Evolutionary conservation across 2,113 vertebrate genomes (phyloP).

Genomic region (Chloropsis hardwickii): DNA sequence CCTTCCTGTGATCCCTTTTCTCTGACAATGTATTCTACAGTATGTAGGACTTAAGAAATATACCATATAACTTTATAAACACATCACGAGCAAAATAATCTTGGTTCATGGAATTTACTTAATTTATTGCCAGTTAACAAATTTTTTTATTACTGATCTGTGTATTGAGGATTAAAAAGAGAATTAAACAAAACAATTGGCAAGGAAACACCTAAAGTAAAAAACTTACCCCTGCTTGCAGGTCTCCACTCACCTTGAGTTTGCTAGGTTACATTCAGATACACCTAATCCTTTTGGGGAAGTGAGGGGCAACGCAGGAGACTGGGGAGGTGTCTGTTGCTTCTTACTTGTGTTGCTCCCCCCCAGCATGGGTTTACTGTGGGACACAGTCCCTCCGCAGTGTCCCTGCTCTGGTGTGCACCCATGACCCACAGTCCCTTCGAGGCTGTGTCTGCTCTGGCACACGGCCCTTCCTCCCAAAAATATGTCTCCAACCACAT

Average conservation of each 20-base stretch:
- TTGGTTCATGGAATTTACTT: background rate
- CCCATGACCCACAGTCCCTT: background rate
- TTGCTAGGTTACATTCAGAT: background rate
- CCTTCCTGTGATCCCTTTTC: background rate
- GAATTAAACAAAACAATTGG: background rate
- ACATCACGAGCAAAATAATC: background rate
- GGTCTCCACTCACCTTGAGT: background rate
- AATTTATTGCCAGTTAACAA: background rate
- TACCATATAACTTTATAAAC: background rate
- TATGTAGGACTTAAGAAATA: background rate
- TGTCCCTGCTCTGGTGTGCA: background rate
- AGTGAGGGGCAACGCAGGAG: background rate
- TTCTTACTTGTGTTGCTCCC: background rate
- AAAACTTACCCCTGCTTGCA: background rate
- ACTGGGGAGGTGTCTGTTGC: fast-evolving
- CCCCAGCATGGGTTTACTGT: fast-evolving
- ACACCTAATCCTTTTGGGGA: background rate
- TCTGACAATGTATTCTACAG: background rate
- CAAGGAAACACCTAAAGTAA: background rate
- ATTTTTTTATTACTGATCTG: background rate
- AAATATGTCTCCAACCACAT: background rate
- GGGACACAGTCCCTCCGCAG: background rate
- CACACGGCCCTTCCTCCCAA: background rate
- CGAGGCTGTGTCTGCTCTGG: background rate
- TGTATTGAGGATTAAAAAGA: background rate